These are phyloP conservation scores for Rhinolophus sinicus DNA, from an alignment of 2,113 vertebrate genomes.

Conservation along the genomic window DNA sequence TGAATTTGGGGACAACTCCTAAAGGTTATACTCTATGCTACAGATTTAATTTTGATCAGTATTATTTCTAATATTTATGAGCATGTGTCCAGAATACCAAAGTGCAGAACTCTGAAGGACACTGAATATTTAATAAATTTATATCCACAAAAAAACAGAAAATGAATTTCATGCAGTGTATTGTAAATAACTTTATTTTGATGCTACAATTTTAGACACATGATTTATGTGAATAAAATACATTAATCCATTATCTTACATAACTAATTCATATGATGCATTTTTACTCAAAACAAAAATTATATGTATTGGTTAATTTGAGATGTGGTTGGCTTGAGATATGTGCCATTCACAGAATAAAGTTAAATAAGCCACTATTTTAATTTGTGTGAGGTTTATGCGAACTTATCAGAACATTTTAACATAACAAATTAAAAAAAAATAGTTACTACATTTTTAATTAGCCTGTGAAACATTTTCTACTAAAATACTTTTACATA, in stretches of 20 bases:
- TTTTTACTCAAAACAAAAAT: neutral
- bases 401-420: neutral
- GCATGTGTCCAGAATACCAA: neutral
- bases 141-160: neutral
- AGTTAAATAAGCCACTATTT: neutral
- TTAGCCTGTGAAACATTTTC: neutral
- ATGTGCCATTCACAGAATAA: neutral
- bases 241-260: neutral
- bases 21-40: neutral
- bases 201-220: neutral
- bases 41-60: neutral
- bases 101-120: neutral
- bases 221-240: neutral
- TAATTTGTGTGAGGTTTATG: neutral
- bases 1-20: neutral
- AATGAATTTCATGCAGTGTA: neutral
- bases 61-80: neutral
- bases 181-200: neutral
- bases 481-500: neutral
- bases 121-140: neutral
- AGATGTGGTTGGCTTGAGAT: neutral
- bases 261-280: neutral
- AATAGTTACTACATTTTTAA: neutral
- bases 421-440: neutral
- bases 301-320: neutral